phyloP scores from a whole-genome alignment of 37 sponge, comb jelly and placozoan genomes.

The Eunapius fragilis region DNA sequence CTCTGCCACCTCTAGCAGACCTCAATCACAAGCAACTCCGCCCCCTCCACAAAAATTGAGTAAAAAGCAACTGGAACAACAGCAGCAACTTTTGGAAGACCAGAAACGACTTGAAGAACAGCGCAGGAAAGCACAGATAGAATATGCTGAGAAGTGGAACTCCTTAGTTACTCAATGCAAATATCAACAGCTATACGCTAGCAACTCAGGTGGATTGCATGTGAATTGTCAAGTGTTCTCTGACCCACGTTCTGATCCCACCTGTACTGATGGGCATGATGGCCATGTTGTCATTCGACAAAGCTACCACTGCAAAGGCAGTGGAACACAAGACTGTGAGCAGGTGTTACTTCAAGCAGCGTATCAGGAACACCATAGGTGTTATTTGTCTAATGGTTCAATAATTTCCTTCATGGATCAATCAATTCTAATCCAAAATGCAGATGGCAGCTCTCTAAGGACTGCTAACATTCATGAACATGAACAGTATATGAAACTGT shows the following conservation, averaged over 20 bases:
- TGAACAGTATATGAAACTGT: constrained; percentile 7
- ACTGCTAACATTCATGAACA: constrained; percentile 33
- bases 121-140: constrained; percentile 16
- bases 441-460: constrained; percentile 52
- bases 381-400: constrained; percentile 52
- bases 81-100: constrained; percentile 52
- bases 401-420: constrained; percentile 46
- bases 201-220: constrained; percentile 55
- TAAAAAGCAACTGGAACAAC: constrained; percentile 70
- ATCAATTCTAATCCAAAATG: constrained; percentile 30
- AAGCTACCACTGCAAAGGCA: constrained; percentile 30
- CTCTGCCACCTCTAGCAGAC: background rate
- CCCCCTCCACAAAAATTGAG: constrained; percentile 46
- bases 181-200: constrained; percentile 63
- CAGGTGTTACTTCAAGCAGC: constrained; percentile 1
- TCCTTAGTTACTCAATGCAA: constrained; percentile 13
- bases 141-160: constrained; percentile 3
- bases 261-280: constrained; percentile 27
- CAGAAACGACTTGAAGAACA: constrained; percentile 62
- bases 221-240: constrained; percentile 39
- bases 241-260: constrained; percentile 21
- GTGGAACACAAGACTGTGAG: constrained; percentile 24
- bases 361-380: constrained; percentile 16
- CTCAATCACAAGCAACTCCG: constrained; percentile 9
- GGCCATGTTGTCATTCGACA: constrained; percentile 46